Conservation (phyloP, 2,797 vertebrate species). For the Acestrorhynchus altus region DNA sequence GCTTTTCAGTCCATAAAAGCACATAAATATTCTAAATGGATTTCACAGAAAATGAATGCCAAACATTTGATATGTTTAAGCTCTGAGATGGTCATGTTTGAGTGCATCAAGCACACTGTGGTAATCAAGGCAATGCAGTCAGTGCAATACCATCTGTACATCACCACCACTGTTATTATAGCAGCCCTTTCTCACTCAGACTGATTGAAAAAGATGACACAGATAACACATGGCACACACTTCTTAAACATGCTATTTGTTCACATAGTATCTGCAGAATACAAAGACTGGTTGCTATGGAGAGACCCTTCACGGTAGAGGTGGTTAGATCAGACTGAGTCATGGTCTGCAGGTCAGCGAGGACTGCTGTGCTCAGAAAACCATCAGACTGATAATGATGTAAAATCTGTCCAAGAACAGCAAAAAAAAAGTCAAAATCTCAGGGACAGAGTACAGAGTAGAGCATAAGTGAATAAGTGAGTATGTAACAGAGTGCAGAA, state of each 20-base stretch:
- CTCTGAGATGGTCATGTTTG: not conserved
- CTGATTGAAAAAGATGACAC: not conserved
- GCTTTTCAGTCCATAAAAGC: no score
- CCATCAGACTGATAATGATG: not conserved
- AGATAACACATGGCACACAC: not conserved
- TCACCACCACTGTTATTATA: constrained; percentile 32
- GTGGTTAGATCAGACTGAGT: constrained; percentile 25
- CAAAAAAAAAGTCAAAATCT: not conserved
- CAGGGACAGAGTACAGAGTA: not conserved
- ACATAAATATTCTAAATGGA: no score
- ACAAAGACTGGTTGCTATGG: constrained; percentile 55
- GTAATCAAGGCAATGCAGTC: constrained; percentile 26
- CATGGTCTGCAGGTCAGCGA: constrained; percentile 43
- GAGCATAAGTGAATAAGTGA: not conserved
- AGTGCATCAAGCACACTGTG: constrained; percentile 12
- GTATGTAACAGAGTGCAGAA: not conserved
- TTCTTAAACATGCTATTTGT: constrained; percentile 17
- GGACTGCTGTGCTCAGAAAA: constrained; percentile 4
- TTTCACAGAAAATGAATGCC: no score
- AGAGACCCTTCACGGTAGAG: constrained; percentile 42
- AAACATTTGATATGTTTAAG: constrained; percentile 30
- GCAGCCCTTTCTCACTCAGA: constrained; percentile 32
- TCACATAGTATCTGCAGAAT: constrained; percentile 20
- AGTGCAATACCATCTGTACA: constrained; percentile 33
- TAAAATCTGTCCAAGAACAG: not conserved